Percentiles rank a stretch among this genome's conserved stretches.
phyloP scores from a whole-genome alignment of 2,888 invertebrate species.

The Drosophila ustulata region DNA sequence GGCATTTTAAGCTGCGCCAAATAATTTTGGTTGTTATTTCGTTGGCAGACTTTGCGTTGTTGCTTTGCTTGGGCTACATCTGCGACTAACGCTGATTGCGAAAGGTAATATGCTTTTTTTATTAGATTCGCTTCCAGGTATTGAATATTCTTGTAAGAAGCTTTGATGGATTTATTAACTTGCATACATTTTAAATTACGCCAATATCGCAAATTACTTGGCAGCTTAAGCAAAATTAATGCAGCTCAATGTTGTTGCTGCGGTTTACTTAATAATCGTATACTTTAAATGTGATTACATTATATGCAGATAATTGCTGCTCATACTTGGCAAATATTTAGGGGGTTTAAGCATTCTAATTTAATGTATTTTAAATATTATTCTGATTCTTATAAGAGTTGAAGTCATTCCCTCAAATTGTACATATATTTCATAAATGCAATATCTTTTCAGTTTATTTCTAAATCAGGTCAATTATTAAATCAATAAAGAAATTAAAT shows the following conservation, averaged over 20 bases:
- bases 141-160: neutral
- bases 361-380: too few species aligned
- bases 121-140: conserved; percentile 14
- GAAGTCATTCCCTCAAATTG: too few species aligned
- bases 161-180: conserved; percentile 1
- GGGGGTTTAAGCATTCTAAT: too few species aligned
- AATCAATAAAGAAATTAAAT: too few species aligned
- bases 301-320: neutral
- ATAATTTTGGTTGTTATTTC: neutral
- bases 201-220: conserved; percentile 8
- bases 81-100: conserved; percentile 34
- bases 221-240: neutral
- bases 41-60: conserved; percentile 1
- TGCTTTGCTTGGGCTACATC: conserved; percentile 36
- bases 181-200: conserved; percentile 3
- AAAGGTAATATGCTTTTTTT: conserved; percentile 19
- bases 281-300: neutral
- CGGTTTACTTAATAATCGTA: neutral
- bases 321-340: too few species aligned
- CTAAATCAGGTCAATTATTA: too few species aligned
- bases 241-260: neutral
- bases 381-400: too few species aligned
- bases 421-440: too few species aligned
- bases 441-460: too few species aligned
- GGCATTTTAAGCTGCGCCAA: conserved; percentile 1